A percentile compares a stretch with the other conserved stretches of the same genome.
These are phyloP conservation scores for Diplodus sargus DNA, from an alignment of 2,797 vertebrate species.

Conservation along the genomic window DNA sequence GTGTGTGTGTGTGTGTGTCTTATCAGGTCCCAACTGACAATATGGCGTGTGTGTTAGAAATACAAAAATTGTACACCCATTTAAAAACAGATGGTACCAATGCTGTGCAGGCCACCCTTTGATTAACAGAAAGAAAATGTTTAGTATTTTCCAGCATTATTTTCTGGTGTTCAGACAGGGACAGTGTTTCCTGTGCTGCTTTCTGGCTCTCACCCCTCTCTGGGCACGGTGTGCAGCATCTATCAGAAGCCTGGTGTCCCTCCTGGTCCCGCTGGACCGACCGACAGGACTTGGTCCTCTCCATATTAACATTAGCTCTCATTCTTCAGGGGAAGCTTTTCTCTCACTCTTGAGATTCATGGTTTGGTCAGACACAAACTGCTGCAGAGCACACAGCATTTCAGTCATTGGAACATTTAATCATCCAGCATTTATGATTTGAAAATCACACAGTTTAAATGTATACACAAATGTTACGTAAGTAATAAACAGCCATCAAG, in stretches of 20 bases:
- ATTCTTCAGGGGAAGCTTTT: slow-evolving; percentile 28
- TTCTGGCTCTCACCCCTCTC: slow-evolving; percentile 53
- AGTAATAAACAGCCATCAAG: neutral
- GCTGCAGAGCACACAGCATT: slow-evolving; percentile 7
- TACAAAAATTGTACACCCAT: neutral
- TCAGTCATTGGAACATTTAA: no score
- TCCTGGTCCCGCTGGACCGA: slow-evolving; percentile 15
- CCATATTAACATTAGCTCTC: slow-evolving; percentile 44
- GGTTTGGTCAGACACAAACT: slow-evolving; percentile 3
- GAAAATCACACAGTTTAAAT: neutral
- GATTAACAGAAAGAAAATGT: neutral
- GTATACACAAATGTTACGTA: neutral
- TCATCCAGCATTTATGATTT: neutral
- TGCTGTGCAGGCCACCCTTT: neutral
- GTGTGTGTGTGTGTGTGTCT: neutral
- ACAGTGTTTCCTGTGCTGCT: neutral
- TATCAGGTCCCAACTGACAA: neutral
- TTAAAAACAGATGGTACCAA: neutral
- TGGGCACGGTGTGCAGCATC: slow-evolving; percentile 19
- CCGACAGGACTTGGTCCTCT: slow-evolving; percentile 16
- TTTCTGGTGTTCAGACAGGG: neutral
- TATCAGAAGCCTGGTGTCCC: neutral
- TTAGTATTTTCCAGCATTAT: neutral
- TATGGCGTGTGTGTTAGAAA: neutral
- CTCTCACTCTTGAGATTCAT: slow-evolving; percentile 9